These are phyloP conservation scores for Pachliopta kotzebuea DNA, from an alignment of 2,888 invertebrate species.

Conservation along the genomic window DNA sequence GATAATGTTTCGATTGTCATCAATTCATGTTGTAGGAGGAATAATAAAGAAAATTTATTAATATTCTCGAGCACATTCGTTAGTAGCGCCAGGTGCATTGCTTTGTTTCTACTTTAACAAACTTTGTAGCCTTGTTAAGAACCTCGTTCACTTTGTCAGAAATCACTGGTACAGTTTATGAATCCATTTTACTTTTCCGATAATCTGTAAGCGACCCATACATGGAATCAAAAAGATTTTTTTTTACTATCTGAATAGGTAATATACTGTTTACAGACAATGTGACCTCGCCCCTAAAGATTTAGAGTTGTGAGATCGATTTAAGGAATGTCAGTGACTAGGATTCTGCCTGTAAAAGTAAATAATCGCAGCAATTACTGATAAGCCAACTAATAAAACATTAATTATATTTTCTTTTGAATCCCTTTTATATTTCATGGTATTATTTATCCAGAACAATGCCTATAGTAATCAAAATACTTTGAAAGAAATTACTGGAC, in stretches of 20 bases:
- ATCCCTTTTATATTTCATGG: constrained; percentile 25
- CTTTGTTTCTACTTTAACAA: constrained; percentile 57
- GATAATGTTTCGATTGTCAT: constrained; percentile 12
- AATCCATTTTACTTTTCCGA: constrained; percentile 52
- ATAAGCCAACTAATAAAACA: constrained; percentile 52
- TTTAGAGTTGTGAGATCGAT: constrained; percentile 31
- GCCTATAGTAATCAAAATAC: background rate
- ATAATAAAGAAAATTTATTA: constrained; percentile 37
- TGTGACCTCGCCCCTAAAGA: background rate
- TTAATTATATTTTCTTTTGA: constrained; percentile 36
- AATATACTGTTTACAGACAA: no score
- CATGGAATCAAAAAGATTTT: constrained; percentile 42
- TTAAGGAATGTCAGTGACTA: constrained; percentile 48
- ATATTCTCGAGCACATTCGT: constrained; percentile 48
- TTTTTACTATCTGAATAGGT: no score
- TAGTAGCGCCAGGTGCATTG: constrained; percentile 52
- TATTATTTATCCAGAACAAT: constrained; percentile 1
- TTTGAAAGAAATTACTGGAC: no score
- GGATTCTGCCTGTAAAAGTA: constrained; percentile 43
- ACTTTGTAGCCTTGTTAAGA: constrained; percentile 54
- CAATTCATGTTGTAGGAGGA: constrained; percentile 24
- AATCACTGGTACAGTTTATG: constrained; percentile 55
- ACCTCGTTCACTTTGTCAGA: constrained; percentile 54
- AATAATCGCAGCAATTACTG: constrained; percentile 70
- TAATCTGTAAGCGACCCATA: constrained; percentile 47